phyloP scores from a whole-genome alignment of 1,140 invertebrate genomes.

The Batillaria attramentaria region DNA sequence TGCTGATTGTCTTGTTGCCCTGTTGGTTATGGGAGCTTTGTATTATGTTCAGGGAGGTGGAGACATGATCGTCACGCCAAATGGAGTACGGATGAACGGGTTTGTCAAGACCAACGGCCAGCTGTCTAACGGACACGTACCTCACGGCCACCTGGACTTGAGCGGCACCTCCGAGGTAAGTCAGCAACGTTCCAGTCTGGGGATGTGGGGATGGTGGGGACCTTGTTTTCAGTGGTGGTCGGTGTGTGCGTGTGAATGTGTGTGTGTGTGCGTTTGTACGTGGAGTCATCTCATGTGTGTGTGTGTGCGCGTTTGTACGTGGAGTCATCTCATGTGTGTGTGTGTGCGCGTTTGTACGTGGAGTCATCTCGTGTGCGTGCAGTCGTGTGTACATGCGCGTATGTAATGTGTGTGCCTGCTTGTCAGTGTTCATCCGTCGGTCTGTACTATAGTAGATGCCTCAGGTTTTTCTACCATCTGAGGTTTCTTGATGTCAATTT shows the following conservation, averaged over 20 bases:
- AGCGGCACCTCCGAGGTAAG: conserved; percentile 24
- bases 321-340: too few species aligned
- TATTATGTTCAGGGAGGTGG: conserved; percentile 50
- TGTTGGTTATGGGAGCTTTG: too few species aligned
- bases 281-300: background rate
- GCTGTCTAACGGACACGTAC: conserved; percentile 48
- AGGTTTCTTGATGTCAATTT: too few species aligned
- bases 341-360: too few species aligned
- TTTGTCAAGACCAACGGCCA: conserved; percentile 50
- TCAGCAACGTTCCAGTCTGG: background rate
- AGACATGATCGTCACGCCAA: conserved; percentile 52
- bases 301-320: too few species aligned
- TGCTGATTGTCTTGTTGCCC: too few species aligned
- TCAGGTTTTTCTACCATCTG: too few species aligned
- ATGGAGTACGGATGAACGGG: conserved; percentile 49
- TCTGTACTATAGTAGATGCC: too few species aligned
- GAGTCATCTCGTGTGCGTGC: too few species aligned
- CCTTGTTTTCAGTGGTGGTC: background rate
- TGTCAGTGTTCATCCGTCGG: too few species aligned
- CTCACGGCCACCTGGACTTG: conserved; percentile 21
- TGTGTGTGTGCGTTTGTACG: background rate
- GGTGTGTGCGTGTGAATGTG: background rate
- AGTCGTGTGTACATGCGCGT: too few species aligned
- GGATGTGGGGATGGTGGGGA: background rate
- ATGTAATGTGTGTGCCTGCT: too few species aligned